These are phyloP conservation scores for Spatula clypeata DNA, from an alignment of 2,797 vertebrate genomes.

Conservation along the genomic window DNA sequence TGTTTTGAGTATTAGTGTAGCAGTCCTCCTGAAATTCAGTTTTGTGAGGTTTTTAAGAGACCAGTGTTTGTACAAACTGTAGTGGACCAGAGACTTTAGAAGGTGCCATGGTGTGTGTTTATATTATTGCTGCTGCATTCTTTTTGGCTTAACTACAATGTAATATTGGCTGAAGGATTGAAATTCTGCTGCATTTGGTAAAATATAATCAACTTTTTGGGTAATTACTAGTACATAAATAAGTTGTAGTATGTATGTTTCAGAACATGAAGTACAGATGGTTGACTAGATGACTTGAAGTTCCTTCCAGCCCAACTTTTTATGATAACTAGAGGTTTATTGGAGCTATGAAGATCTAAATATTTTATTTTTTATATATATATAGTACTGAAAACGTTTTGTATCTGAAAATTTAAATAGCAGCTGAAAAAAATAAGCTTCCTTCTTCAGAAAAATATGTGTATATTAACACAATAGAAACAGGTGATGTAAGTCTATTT, in stretches of 20 bases:
- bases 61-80: not conserved
- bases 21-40: constrained; percentile 49
- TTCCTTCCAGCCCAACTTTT: not conserved
- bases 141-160: not conserved
- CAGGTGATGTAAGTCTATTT: not conserved
- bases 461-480: not conserved
- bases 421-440: not conserved
- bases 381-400: fast-evolving
- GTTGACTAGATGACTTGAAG: fast-evolving
- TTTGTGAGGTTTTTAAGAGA: constrained; percentile 31
- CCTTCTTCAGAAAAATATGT: not conserved
- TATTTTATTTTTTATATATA: not conserved
- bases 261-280: not conserved
- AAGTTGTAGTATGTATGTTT: fast-evolving
- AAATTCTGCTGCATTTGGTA: not conserved
- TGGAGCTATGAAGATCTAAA: not conserved
- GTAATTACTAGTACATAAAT: not conserved
- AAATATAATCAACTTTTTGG: not conserved
- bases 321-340: not conserved
- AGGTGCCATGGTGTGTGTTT: not conserved
- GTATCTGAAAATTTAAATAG: not conserved
- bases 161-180: not conserved
- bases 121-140: not conserved
- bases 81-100: not conserved
- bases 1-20: constrained; percentile 34